Conservation (phyloP, 2,113 vertebrate species). For the Labeo catla region DNA sequence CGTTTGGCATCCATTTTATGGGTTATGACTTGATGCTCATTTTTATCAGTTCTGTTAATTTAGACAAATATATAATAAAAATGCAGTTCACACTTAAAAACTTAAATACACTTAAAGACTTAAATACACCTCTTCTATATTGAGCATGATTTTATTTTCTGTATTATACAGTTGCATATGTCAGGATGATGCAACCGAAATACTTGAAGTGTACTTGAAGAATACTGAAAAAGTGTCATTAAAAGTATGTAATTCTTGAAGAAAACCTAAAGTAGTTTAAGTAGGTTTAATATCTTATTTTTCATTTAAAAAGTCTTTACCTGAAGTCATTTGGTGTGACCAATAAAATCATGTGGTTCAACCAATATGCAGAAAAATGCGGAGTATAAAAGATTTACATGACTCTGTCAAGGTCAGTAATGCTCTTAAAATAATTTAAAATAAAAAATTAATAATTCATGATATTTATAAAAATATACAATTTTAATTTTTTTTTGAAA, state of each 20-base stretch:
- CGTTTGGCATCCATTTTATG: slow-evolving; percentile 2
- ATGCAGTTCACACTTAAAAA: not conserved
- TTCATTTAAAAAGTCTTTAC: not conserved
- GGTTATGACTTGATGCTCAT: not conserved
- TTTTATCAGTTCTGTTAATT: not conserved
- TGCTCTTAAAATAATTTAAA: not conserved
- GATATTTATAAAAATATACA: not conserved
- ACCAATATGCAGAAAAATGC: not conserved
- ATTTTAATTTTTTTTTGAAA: not conserved
- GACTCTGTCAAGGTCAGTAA: not conserved
- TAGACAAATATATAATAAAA: not conserved
- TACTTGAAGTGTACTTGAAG: not conserved
- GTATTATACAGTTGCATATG: not conserved
- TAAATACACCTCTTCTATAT: not conserved
- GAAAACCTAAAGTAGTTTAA: not conserved
- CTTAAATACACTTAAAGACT: no score
- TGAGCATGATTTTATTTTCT: not conserved
- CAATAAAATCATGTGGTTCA: not conserved
- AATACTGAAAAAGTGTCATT: not conserved
- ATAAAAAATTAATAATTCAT: no score
- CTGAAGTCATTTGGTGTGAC: not conserved
- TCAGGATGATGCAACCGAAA: not conserved
- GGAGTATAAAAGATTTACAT: not conserved
- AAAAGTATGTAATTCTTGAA: not conserved
- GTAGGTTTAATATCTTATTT: not conserved